Evolutionary conservation across 1,140 invertebrate genomes (phyloP).

Genomic region (Myzus persicae): DNA sequence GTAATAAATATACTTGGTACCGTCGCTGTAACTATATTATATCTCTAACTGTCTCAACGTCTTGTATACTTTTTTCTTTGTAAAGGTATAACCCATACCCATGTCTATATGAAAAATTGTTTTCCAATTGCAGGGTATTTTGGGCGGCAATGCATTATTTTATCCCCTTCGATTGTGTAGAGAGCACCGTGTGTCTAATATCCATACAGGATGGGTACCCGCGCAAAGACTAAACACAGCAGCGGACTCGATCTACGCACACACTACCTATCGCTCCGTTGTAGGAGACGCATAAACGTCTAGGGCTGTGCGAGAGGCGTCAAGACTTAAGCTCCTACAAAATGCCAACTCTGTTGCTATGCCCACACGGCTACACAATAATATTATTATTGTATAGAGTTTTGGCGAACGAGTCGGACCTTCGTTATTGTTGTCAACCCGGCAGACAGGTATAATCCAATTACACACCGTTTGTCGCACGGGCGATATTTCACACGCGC

Average conservation of each 20-base stretch:
- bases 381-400: background rate
- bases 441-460: slow-evolving; percentile 14
- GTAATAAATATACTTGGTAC: too few species aligned
- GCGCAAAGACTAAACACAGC: background rate
- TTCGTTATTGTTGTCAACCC: slow-evolving; percentile 4
- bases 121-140: too few species aligned
- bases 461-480: background rate
- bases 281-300: background rate
- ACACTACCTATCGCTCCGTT: background rate
- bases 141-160: too few species aligned
- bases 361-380: background rate
- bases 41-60: too few species aligned
- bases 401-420: background rate
- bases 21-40: too few species aligned
- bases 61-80: too few species aligned
- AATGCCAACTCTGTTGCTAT: background rate
- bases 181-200: too few species aligned
- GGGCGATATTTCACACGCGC: background rate
- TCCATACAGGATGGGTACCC: background rate
- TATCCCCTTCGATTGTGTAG: too few species aligned
- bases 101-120: too few species aligned
- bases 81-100: too few species aligned
- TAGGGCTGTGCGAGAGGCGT: background rate
- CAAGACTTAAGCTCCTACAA: background rate
- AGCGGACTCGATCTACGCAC: background rate